Percentiles rank a stretch among this genome's conserved stretches.
These are phyloP conservation scores for Dendroctonus ponderosae DNA, from an alignment of 1,140 invertebrate genomes.

Conservation along the genomic window DNA sequence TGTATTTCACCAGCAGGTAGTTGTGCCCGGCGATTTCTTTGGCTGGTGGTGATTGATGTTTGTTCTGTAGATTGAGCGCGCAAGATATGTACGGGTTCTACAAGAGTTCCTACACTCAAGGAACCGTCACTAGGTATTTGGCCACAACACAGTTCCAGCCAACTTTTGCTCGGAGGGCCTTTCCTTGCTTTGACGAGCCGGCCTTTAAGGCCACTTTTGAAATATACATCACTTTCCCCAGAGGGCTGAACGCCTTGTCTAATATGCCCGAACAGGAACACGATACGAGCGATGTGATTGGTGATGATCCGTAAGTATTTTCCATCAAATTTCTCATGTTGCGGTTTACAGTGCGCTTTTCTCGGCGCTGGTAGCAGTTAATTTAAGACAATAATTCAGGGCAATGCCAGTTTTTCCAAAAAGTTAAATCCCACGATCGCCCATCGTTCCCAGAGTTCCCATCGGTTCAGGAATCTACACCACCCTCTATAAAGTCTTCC, in stretches of 20 bases:
- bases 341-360: background rate
- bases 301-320: slow-evolving; percentile 22
- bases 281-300: slow-evolving; percentile 6
- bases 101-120: slow-evolving; percentile 32
- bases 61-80: slow-evolving; percentile 21
- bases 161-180: slow-evolving; percentile 73
- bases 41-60: background rate
- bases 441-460: background rate
- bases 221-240: slow-evolving; percentile 61
- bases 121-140: slow-evolving; percentile 45
- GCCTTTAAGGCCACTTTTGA: slow-evolving; percentile 73
- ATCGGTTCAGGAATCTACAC: too few relatives aligned
- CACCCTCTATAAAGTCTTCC: too few relatives aligned
- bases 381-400: too few relatives aligned
- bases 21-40: background rate
- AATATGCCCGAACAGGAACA: slow-evolving; percentile 49
- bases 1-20: slow-evolving; percentile 1
- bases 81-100: slow-evolving; percentile 38
- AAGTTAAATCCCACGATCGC: background rate
- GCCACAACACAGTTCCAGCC: slow-evolving; percentile 80
- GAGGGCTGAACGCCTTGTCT: slow-evolving; percentile 56
- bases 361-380: too few relatives aligned
- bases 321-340: background rate
- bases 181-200: slow-evolving; percentile 91
- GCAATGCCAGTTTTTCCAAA: background rate